Percentiles rank a stretch among this genome's conserved stretches.
Evolutionary conservation across 1,140 invertebrate species (phyloP).

Genomic region (Lepidurus couesii): DNA sequence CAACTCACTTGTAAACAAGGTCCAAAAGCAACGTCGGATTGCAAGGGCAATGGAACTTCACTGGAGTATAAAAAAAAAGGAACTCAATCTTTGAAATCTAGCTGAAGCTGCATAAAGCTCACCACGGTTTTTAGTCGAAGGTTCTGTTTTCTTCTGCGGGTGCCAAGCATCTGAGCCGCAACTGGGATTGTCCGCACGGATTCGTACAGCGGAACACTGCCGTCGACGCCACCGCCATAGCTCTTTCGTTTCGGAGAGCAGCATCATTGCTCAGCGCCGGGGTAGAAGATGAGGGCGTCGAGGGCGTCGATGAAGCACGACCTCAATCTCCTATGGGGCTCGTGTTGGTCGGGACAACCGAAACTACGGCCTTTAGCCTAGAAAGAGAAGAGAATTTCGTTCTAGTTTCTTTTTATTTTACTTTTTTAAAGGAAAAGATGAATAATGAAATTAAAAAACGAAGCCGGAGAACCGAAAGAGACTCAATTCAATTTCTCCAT

Average conservation of each 20-base stretch:
- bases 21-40: no score
- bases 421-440: not conserved
- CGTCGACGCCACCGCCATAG: not conserved
- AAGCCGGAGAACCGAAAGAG: not conserved
- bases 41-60: no score
- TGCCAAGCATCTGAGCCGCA: not conserved
- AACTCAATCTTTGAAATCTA: no score
- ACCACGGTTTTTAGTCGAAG: not conserved
- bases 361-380: not conserved
- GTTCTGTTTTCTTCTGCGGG: not conserved
- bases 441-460: not conserved
- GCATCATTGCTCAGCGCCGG: not conserved
- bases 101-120: no score
- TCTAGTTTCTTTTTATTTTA: not conserved
- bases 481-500: not conserved
- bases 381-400: not conserved
- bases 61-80: no score
- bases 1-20: no score
- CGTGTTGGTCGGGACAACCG: slow-evolving; percentile 3
- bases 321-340: not conserved
- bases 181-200: not conserved
- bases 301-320: slow-evolving; percentile 16
- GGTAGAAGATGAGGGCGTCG: not conserved
- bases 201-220: slow-evolving; percentile 13
- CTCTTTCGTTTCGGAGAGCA: not conserved